Evolutionary conservation across 1,140 invertebrate genomes (phyloP), one percentile per base, ranked within the genome.

Genomic region (Drosophila nigrodunni): DNA sequence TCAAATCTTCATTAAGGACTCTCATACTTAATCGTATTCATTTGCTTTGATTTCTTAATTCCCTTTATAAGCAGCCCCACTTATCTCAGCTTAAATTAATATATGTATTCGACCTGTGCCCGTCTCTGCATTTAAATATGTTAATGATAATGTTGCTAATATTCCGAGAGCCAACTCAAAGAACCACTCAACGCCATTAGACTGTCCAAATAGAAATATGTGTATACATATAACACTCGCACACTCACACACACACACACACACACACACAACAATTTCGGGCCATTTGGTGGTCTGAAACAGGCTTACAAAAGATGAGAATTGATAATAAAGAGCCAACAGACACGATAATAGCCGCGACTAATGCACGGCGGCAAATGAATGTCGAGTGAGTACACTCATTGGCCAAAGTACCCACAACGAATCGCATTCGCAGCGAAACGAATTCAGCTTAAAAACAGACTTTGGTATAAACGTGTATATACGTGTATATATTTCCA

Each of bases 331-430:
- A 69, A 81, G 74, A 49, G 75, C 49, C 46, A 59, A 68, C 74
- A 79, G 82, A 79, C 78, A 82, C 64, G 85, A 78, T 89, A 89
- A 88, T 80, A 78, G 71, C 85, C 85, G 85, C 77, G 81, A 89
- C 85, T 89, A 88, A 88, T 88, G 78, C 85, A 88, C 83, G 86
- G 80, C 70, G 62, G 74, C 74, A 74, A 73, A 74, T 74, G 62
- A 74, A 61, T 67, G 62, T 67, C 57, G 39, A 72, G 34, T 41
- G 54, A 11, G 52, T 37, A n/a, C 37, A 59, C 39, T 55, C 54
- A 35, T 52, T 46, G 52, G 7, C 15, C 34, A 54, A 61, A 78
- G 67, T 61, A 77, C 73, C 78, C 82, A 72, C 6, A 86, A 77
- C 82, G 82, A 86, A 86, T 86, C 68, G 75, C 78, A 86, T 86